Evolutionary conservation across 64 coral and sea anemone genomes (phyloP).

Genomic region (Trachythela sp.): DNA sequence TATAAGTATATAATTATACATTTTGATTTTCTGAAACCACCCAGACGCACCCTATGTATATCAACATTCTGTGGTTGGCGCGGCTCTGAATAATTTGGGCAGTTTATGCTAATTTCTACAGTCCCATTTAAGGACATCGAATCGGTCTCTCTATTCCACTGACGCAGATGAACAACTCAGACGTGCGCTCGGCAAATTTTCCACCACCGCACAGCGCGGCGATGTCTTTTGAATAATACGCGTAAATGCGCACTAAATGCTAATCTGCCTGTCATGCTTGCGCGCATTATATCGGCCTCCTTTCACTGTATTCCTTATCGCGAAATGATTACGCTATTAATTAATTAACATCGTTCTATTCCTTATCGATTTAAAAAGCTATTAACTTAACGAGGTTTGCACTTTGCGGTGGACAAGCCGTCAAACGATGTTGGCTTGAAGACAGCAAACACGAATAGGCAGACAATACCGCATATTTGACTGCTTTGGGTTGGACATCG

Average conservation of each 20-base stretch:
- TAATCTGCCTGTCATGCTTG: background rate
- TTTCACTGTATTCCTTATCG: background rate
- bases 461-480: background rate
- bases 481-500: background rate
- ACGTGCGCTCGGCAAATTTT: too few relatives aligned
- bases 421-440: background rate
- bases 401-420: background rate
- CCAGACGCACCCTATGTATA: too few relatives aligned
- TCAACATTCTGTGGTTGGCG: background rate
- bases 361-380: conserved; percentile 9
- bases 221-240: background rate
- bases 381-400: background rate
- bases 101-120: background rate
- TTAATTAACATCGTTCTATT: conserved; percentile 1
- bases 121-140: background rate
- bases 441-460: background rate
- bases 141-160: background rate
- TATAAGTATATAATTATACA: too few relatives aligned
- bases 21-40: too few relatives aligned
- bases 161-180: too few relatives aligned
- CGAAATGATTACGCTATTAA: background rate
- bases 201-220: background rate
- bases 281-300: background rate
- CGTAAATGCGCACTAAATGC: background rate
- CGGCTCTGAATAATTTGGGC: background rate